These are phyloP conservation scores for Oryzias woworae DNA, from an alignment of 2,113 vertebrate genomes.

Conservation along the genomic window DNA sequence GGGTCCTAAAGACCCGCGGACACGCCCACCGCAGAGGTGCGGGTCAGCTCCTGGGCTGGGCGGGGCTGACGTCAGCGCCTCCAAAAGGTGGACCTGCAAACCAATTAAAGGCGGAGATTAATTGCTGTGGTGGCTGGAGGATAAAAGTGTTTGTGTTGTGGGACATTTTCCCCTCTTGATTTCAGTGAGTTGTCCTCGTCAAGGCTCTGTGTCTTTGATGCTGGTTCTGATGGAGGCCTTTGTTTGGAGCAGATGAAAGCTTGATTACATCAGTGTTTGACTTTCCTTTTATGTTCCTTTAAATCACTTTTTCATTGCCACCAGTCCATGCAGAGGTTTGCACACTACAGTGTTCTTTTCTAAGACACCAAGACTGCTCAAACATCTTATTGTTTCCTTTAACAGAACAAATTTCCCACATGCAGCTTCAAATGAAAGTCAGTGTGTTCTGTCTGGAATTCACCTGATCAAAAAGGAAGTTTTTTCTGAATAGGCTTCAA, in stretches of 20 bases:
- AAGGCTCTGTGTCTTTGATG: constrained; percentile 18
- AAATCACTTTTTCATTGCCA: constrained; percentile 24
- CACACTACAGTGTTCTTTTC: background rate
- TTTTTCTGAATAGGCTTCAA: too few species aligned
- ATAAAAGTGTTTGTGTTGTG: constrained; percentile 12
- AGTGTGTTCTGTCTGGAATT: constrained; percentile 13
- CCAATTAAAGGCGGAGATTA: constrained; percentile 3
- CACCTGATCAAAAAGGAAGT: constrained; percentile 2
- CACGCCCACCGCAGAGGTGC: constrained; percentile 56
- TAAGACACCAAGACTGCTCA: constrained; percentile 7
- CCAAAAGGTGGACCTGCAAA: background rate
- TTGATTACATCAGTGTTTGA: constrained; percentile 28
- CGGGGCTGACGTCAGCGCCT: constrained; percentile 25
- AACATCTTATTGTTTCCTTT: constrained; percentile 4
- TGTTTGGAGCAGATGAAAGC: constrained; percentile 52
- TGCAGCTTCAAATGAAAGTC: constrained; percentile 10
- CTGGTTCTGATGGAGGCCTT: constrained; percentile 44
- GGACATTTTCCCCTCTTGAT: too few species aligned
- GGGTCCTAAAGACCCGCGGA: constrained; percentile 73
- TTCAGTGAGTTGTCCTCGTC: too few species aligned
- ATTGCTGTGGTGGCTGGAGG: background rate
- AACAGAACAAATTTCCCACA: constrained; percentile 13
- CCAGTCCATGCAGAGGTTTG: background rate
- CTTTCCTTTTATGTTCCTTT: constrained; percentile 15
- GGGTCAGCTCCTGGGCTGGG: constrained; percentile 16